A percentile compares a stretch with the other conserved stretches of the same genome.
These are phyloP conservation scores for Atta texana DNA, from an alignment of 1,140 invertebrate genomes.

Conservation along the genomic window DNA sequence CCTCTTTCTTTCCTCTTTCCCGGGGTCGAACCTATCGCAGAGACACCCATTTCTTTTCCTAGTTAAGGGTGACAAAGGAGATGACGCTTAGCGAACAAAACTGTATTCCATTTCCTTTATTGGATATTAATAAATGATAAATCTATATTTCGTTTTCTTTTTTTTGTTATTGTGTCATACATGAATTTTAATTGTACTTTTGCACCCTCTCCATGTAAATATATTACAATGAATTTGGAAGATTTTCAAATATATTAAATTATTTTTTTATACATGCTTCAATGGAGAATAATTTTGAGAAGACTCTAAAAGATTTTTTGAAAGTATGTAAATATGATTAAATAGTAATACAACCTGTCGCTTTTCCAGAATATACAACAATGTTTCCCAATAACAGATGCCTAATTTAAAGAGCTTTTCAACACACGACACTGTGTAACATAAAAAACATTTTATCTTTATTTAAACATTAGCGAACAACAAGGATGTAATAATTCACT, in stretches of 20 bases:
- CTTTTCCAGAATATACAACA: no score
- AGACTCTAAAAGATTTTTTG: background rate
- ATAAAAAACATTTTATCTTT: no score
- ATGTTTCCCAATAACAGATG: no score
- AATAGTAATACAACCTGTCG: no score
- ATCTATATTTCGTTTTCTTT: background rate
- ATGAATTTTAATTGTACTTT: background rate
- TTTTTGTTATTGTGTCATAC: background rate
- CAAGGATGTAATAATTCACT: no score
- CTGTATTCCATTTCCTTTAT: constrained; percentile 72
- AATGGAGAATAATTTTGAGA: background rate
- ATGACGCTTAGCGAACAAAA: constrained; percentile 63
- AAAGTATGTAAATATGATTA: background rate
- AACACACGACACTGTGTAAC: no score
- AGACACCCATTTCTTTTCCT: constrained; percentile 44
- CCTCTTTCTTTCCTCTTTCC: background rate
- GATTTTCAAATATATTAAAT: background rate
- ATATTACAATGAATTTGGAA: background rate
- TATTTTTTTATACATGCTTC: background rate
- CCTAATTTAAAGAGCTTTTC: no score
- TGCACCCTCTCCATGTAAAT: background rate
- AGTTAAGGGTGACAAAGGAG: constrained; percentile 36
- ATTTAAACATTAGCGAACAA: no score
- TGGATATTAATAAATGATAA: constrained; percentile 73
- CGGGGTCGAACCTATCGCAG: constrained; percentile 20